Evolutionary conservation across 30 jellyfish, hydroid and myxozoan genomes (phyloP).

Genomic region (Chrysaora quinquecirrha): DNA sequence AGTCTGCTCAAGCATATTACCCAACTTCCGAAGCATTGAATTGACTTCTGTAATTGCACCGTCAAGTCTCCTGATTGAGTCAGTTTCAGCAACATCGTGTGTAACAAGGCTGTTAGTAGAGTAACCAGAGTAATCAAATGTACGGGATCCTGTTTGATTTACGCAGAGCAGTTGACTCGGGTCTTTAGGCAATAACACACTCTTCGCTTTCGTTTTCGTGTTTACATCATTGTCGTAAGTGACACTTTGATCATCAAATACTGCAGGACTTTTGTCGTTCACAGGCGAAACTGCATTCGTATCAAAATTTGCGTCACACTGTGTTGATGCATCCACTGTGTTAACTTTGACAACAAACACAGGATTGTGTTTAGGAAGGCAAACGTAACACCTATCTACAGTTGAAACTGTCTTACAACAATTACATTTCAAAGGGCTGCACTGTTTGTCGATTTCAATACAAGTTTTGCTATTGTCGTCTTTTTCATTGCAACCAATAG

Average conservation of each 20-base stretch:
- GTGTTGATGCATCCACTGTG: neutral
- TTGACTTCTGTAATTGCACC: constrained; percentile 66
- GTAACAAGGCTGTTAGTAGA: neutral
- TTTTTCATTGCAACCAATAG: too few species aligned
- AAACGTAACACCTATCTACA: neutral
- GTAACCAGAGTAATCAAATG: neutral
- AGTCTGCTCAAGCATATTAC: constrained; percentile 57
- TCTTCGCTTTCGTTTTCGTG: neutral
- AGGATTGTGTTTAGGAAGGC: neutral
- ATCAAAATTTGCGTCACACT: neutral
- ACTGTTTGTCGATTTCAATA: too few species aligned
- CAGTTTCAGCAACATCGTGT: constrained; percentile 11
- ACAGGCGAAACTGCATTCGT: neutral
- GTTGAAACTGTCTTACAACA: too few species aligned
- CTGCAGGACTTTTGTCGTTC: neutral
- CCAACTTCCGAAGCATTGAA: constrained; percentile 48
- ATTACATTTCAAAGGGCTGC: too few species aligned
- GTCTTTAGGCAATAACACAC: neutral
- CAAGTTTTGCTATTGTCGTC: neutral
- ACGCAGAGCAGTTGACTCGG: neutral
- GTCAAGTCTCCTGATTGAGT: constrained; percentile 60
- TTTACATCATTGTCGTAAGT: neutral
- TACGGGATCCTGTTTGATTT: neutral
- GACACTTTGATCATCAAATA: neutral
- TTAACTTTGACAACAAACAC: neutral